Evolutionary conservation across 1,140 invertebrate genomes (phyloP).

Genomic region (Argopecten irradians): DNA sequence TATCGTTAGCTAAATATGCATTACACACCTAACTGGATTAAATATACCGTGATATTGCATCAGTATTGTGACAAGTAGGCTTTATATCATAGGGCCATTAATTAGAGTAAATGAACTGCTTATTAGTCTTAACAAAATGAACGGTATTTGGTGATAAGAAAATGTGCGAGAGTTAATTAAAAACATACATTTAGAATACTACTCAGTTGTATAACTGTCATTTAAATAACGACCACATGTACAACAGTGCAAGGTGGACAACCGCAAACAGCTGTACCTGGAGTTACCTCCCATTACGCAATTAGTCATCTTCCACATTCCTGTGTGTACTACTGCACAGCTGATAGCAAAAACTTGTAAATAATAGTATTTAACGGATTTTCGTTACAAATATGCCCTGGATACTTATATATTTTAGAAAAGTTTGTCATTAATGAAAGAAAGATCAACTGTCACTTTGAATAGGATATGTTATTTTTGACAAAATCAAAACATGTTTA

Average conservation of each 20-base stretch:
- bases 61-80: too few relatives aligned
- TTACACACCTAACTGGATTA: too few relatives aligned
- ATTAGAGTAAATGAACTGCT: too few relatives aligned
- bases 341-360: not conserved
- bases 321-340: not conserved
- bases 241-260: not conserved
- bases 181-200: too few relatives aligned
- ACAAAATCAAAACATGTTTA: not conserved
- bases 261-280: not conserved
- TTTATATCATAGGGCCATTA: too few relatives aligned
- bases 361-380: not conserved
- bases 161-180: too few relatives aligned
- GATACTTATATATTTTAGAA: not conserved
- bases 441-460: not conserved
- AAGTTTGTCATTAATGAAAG: not conserved
- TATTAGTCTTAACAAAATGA: too few relatives aligned
- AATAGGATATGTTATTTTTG: not conserved
- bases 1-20: too few relatives aligned
- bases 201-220: not conserved
- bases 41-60: too few relatives aligned
- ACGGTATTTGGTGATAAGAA: too few relatives aligned
- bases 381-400: not conserved
- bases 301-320: conserved; percentile 21
- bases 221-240: not conserved
- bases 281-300: conserved; percentile 14